Evolutionary conservation across 2,888 invertebrate genomes (phyloP).

Genomic region (Pedicia rivosa): DNA sequence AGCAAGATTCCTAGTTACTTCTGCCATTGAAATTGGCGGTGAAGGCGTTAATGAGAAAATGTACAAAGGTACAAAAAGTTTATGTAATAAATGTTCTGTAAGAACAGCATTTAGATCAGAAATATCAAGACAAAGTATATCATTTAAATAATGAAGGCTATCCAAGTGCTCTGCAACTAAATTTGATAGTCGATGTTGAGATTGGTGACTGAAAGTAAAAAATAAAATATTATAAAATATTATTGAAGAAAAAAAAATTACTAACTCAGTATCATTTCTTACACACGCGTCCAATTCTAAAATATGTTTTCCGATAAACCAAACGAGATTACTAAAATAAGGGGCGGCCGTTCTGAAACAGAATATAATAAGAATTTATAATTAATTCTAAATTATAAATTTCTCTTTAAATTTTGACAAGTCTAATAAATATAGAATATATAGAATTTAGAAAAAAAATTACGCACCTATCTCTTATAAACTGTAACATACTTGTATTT

Average conservation of each 20-base stretch:
- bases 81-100: slow-evolving; percentile 84
- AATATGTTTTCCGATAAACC: slow-evolving; percentile 97
- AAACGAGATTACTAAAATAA: slow-evolving; percentile 96
- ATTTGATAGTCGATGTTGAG: slow-evolving; percentile 78
- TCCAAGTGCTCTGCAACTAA: slow-evolving; percentile 94
- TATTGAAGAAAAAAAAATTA: slow-evolving; percentile 5
- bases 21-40: slow-evolving; percentile 35
- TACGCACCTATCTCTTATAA: slow-evolving; percentile 69
- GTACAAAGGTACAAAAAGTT: slow-evolving; percentile 82
- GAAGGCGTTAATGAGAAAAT: slow-evolving; percentile 70
- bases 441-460: background rate
- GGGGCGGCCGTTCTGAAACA: slow-evolving; percentile 74
- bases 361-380: no score
- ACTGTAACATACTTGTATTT: slow-evolving; percentile 86
- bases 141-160: slow-evolving; percentile 93
- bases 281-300: slow-evolving; percentile 90
- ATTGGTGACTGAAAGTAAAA: slow-evolving; percentile 59
- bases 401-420: background rate
- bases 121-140: slow-evolving; percentile 84
- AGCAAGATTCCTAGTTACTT: slow-evolving; percentile 44
- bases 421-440: background rate
- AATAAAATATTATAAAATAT: background rate
- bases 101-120: slow-evolving; percentile 85
- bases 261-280: slow-evolving; percentile 89
- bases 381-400: background rate